These are phyloP conservation scores for Parapsyche elsis DNA, from an alignment of 1,140 invertebrate genomes.

Conservation along the genomic window DNA sequence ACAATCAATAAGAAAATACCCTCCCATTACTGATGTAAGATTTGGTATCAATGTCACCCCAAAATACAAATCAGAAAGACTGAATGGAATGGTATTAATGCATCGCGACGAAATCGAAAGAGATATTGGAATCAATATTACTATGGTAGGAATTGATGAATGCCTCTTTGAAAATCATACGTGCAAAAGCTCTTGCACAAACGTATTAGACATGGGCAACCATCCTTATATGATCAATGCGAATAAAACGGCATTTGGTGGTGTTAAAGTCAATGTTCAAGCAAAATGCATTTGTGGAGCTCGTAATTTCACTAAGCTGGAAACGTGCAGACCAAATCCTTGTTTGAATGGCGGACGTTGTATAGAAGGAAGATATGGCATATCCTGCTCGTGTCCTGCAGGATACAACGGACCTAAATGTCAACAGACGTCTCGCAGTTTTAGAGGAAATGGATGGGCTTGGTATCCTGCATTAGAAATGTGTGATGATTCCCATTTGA, in stretches of 20 bases:
- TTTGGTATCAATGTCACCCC: conserved; percentile 75
- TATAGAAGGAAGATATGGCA: conserved; percentile 68
- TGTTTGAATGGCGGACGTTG: conserved; percentile 79
- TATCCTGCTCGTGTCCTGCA: conserved; percentile 73
- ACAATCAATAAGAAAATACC: conserved; percentile 66
- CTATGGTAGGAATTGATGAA: conserved; percentile 78
- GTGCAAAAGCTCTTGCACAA: conserved; percentile 75
- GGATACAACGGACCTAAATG: conserved; percentile 76
- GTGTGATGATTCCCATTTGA: conserved; percentile 75
- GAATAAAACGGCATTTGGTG: conserved; percentile 76
- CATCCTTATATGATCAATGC: conserved; percentile 79
- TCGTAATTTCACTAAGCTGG: conserved; percentile 66
- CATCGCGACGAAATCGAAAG: conserved; percentile 74
- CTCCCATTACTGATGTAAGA: conserved; percentile 73
- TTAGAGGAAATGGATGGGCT: conserved; percentile 73
- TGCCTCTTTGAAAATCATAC: conserved; percentile 72
- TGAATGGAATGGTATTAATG: conserved; percentile 74
- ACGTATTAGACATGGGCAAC: conserved; percentile 70
- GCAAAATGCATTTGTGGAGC: conserved; percentile 71
- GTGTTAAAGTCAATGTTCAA: conserved; percentile 70
- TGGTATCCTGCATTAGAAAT: conserved; percentile 76
- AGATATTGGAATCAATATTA: conserved; percentile 74
- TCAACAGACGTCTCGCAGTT: conserved; percentile 75
- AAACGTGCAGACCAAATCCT: conserved; percentile 71
- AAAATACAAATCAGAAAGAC: conserved; percentile 74